These are phyloP conservation scores for Trachurus trachurus DNA, from an alignment of 2,797 vertebrate genomes.

Conservation along the genomic window DNA sequence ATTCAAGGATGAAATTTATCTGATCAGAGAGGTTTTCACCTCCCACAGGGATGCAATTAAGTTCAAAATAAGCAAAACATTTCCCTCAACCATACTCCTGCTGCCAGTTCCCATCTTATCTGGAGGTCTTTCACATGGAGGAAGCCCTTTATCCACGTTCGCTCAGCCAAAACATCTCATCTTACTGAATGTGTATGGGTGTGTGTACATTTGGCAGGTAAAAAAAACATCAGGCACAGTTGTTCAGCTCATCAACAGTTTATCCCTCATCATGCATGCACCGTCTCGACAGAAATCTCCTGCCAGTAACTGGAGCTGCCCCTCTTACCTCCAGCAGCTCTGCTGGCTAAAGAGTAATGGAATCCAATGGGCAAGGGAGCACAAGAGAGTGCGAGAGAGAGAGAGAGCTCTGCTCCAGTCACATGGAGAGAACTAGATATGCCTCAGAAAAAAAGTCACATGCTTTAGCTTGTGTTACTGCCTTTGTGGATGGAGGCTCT, in stretches of 20 bases:
- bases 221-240: constrained; percentile 32
- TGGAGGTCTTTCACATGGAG: not conserved
- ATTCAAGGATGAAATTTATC: not conserved
- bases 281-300: constrained; percentile 53
- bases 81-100: constrained; percentile 10
- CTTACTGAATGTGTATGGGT: constrained; percentile 12
- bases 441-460: constrained; percentile 59
- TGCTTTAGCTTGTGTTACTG: constrained; percentile 49
- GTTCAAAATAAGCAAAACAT: not conserved
- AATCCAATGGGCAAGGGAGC: constrained; percentile 52
- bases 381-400: constrained; percentile 5
- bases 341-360: constrained; percentile 69
- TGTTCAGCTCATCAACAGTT: constrained; percentile 60
- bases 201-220: constrained; percentile 54
- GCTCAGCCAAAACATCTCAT: constrained; percentile 19
- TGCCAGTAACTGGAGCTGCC: constrained; percentile 70
- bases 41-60: not conserved
- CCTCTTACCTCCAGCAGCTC: constrained; percentile 50
- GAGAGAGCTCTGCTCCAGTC: constrained; percentile 50
- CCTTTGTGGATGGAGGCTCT: constrained; percentile 41
- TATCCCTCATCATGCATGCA: constrained; percentile 53
- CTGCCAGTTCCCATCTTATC: not conserved
- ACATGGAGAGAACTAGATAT: constrained; percentile 72
- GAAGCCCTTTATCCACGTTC: not conserved
- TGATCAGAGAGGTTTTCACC: not conserved